Conservation (phyloP, 1,140 invertebrate genomes). For the Penaeus vannamei region DNA sequence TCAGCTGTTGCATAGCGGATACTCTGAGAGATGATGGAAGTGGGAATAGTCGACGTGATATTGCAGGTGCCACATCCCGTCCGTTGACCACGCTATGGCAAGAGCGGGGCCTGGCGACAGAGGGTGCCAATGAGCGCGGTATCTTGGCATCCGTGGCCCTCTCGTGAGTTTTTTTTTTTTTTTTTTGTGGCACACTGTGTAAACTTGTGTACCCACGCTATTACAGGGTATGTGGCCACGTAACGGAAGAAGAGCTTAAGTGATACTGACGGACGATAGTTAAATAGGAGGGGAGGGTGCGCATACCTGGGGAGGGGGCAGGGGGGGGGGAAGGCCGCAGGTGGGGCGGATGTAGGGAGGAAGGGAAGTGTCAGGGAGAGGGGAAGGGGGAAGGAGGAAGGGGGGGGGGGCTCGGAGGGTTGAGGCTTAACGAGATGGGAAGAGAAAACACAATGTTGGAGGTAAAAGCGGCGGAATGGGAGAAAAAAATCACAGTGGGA, state of each 20-base stretch:
- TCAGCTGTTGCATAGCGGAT: too few species aligned
- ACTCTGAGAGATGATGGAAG: background rate
- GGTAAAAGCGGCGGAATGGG: background rate
- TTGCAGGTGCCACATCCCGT: background rate
- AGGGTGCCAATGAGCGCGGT: conserved; percentile 54
- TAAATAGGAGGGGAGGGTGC: conserved; percentile 11
- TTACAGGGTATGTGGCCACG: conserved; percentile 53
- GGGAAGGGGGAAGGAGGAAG: background rate
- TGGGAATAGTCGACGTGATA: background rate
- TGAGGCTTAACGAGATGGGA: background rate
- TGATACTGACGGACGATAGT: background rate
- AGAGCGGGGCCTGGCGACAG: conserved; percentile 42
- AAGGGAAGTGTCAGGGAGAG: background rate
- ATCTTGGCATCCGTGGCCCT: conserved; percentile 55
- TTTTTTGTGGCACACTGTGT: conserved; percentile 53
- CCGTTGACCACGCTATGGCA: conserved; percentile 12
- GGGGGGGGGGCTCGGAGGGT: background rate
- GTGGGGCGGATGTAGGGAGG: background rate
- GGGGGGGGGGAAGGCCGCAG: background rate
- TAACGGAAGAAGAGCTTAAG: conserved; percentile 34
- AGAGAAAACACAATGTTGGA: background rate
- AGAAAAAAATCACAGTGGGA: background rate
- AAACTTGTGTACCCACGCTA: conserved; percentile 62
- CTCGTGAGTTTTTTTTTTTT: background rate
- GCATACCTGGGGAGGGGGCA: background rate